Evolutionary conservation across 2,113 vertebrate species (phyloP), one percentile per base, ranked within the genome.

Genomic region (Riparia riparia): DNA sequence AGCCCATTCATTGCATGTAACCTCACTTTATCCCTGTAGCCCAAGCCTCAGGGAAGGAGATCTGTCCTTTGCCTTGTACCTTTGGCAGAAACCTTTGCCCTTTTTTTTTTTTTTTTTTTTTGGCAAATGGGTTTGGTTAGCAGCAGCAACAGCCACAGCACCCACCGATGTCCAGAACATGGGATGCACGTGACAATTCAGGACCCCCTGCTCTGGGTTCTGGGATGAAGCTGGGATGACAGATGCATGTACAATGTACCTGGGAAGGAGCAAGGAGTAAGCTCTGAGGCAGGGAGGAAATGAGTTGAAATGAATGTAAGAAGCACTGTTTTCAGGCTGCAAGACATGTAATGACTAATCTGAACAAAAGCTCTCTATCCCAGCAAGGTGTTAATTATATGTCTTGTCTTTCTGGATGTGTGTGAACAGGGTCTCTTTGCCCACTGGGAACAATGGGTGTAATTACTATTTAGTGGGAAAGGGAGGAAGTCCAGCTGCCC

Each of bases 401-500:
- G 32, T 80, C 76, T 87, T 89, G 60, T 85, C 76, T 90, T 97
- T 89, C 86, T 93, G 47, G 56, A 29, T 90, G 57, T 26, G 71
- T 87, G 57, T 6, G 78, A 88, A 89, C 89, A 89, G 82, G 78
- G 77, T 78, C 85, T 82, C 72, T 84, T 91, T 96, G 82, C 90
- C 89, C 87, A 82, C 60, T 93, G 87, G 90, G 89, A 96, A 95
- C 82, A 96, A 97, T 96, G 86, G 84, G n/a, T 90, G 56, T 94
- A 93, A 87, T 92, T 95, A 94, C 92, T 95, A 91, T 95, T 84
- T 93, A 81, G 82, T 50, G 93, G 64, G 90, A 82, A 83, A 80
- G 44, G 90, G 92, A 90, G 89, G 95, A 97, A 97, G 93, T 81
- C 71, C 89, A 93, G 95, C 89, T 87, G 86, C 74, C 94, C 97